Base-by-base conservation (phyloP, 2,113 vertebrate genomes). In the Coryphaenoides rupestris region DNA sequence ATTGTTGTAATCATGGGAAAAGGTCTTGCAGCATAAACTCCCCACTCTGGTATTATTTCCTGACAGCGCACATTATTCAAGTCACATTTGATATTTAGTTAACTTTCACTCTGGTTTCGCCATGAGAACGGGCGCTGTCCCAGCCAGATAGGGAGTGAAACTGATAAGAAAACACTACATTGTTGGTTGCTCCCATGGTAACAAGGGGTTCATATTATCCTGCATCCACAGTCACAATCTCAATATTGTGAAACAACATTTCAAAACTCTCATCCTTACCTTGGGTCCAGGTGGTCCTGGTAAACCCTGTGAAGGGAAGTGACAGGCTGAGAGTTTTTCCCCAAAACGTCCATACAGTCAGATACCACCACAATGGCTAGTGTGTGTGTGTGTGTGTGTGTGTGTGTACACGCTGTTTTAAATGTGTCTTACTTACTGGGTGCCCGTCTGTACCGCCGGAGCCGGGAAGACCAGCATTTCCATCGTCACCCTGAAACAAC, bases 271-370 rank as follows among this genome's bases (percentile, higher is more conserved):
- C 12, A 2, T 4, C 12, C 5, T 14, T 91, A 95, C 94, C 94
- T 95, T 95, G 54, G 84, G 89, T 87, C 94, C 95, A 61, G 82
- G 88, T 61, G 62, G 69, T 62, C 95, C 94, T 60, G 88, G 88
- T 64, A 75, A 70, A 55, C 95, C 95, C 95, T 96, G 70, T 64
- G 72, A 80, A 81, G 72, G 16, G 77, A 78, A 58, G 23, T 28
- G 4, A 57, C 14, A 70, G 5, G 56, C 40, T 45, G 47, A 50
- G n/a, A 50, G 15, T 12, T 50, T 13, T 40, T 40, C 33, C 33
- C 6, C 7, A n/a, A 45, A n/a, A 50, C 17, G 47, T 50, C 15
- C 47, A 40, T 7, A 50, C 47, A n/a, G 47, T 50, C 17, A 50
- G 47, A 50, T 14, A 3, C n/a, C 7, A 12, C 10, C 50, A 53